Base-by-base conservation (phyloP, 2,888 invertebrate genomes). In the Dioctria linearis region DNA sequence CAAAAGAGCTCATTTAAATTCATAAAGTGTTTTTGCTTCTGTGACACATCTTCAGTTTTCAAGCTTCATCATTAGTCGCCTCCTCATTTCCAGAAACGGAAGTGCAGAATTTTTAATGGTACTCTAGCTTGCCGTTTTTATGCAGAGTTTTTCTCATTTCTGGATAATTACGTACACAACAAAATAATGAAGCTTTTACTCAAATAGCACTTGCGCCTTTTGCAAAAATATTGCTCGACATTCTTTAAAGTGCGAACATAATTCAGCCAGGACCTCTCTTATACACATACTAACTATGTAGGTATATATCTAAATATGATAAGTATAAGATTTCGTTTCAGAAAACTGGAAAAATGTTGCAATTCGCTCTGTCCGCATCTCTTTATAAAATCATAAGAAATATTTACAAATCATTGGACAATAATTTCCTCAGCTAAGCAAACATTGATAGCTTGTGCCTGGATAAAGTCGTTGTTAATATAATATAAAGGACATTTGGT, bases 1-100 rank as follows among this genome's bases (percentile, higher is more conserved):
- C 79, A 69, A 79, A 78, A 79, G 37, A 79, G 43, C 79, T 79
- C 79, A 67, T 79, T 79, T 79, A 79, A 79, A 79, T 79, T 79
- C 79, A 79, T 59, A 79, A 79, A 79, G 79, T 67, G 59, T 79
- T 59, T 69, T 67, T 63, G 76, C 40, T 25, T 76, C 63, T 76
- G 63, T 76, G 76, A 49, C 76, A 76, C 63, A 61, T 76, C 76
- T 76, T 76, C 63, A 73, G 63, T 63, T 76, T 76, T 76, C 39
- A 61, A 63, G 76, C 63, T 63, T 61, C 76, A 63, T 76, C 76
- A 76, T 76, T 76, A 76, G 76, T 25, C 63, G 76, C 63, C 76
- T 76, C 43, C 76, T 76, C 76, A 63, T 76, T 76, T 76, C 63
- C 46, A 76, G 76, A 76, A 76, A 76, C 76, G 76, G 76, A 76